Conservation (phyloP, 2,113 vertebrate species). For the Paradoxurus hermaphroditus region DNA sequence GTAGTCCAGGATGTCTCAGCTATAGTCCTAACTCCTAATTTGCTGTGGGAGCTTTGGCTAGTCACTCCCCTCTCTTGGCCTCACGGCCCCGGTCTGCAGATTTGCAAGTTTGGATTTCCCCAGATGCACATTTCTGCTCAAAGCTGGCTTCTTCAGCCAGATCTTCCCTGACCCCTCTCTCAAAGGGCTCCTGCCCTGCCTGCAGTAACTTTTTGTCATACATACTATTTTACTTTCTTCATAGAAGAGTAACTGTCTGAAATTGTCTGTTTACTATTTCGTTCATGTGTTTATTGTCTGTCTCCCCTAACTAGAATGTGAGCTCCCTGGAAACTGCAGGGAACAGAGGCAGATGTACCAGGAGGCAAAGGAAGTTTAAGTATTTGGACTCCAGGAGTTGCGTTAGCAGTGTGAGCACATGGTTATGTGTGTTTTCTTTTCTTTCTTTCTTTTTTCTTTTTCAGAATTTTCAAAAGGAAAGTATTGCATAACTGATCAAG, state of each 20-base stretch:
- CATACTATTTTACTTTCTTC: not conserved
- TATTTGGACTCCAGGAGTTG: not conserved
- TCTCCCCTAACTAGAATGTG: not conserved
- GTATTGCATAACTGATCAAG: not conserved
- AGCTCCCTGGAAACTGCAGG: conserved; percentile 15
- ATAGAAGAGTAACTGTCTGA: not conserved
- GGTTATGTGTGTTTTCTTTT: not conserved
- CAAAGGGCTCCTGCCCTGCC: fast-evolving
- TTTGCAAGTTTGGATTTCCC: not conserved
- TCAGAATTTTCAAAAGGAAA: not conserved
- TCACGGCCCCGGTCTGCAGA: fast-evolving
- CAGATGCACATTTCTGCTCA: not conserved
- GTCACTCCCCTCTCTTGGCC: fast-evolving
- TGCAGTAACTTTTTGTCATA: not conserved
- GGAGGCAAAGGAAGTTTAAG: not conserved
- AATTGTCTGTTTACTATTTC: not conserved
- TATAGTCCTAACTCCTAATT: not conserved
- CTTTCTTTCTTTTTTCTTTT: not conserved
- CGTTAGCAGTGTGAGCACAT: not conserved
- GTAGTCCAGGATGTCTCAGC: not conserved
- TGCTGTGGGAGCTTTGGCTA: not conserved
- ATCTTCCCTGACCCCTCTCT: not conserved
- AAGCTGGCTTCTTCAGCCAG: fast-evolving
- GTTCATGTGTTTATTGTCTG: not conserved
- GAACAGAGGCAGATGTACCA: not conserved